These are phyloP conservation scores for Ctenosaura bakeri DNA, from an alignment of 2,797 vertebrate genomes.

Conservation along the genomic window DNA sequence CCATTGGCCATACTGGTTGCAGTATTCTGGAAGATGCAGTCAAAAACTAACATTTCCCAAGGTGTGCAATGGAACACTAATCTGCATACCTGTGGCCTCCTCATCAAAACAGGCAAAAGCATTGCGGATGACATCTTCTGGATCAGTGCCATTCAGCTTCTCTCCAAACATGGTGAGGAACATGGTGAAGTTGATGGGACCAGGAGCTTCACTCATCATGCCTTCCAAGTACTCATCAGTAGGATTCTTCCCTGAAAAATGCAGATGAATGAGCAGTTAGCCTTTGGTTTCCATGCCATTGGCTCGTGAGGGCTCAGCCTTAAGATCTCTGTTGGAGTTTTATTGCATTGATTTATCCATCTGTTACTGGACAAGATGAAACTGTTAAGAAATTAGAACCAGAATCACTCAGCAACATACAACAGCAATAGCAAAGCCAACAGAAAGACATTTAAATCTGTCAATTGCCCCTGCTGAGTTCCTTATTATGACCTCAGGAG, in stretches of 20 bases:
- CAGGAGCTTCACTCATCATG: conserved; percentile 98
- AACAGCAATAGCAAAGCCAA: not conserved
- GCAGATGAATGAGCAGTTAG: not conserved
- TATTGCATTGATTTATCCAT: not conserved
- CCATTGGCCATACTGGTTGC: too few relatives aligned
- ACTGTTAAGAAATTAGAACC: not conserved
- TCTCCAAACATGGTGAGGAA: conserved; percentile 99
- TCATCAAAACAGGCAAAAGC: conserved; percentile 99
- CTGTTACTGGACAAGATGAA: not conserved
- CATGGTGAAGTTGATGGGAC: conserved; percentile 99
- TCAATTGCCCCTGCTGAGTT: not conserved
- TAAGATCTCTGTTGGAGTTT: not conserved
- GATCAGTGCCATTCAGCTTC: conserved; percentile 96
- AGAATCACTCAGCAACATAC: not conserved
- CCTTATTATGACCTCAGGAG: not conserved
- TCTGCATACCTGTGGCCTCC: conserved; percentile 89
- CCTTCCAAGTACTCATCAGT: conserved; percentile 97
- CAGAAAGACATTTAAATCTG: not conserved
- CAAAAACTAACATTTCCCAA: not conserved
- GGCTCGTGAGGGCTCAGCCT: too few relatives aligned
- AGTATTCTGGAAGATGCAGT: too few relatives aligned
- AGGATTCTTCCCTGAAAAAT: conserved; percentile 92
- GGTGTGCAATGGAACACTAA: not conserved
- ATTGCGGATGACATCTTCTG: conserved; percentile 97
- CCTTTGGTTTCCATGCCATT: not conserved